Conservation (phyloP, 2,797 vertebrate species). For the Graptemys geographica region DNA sequence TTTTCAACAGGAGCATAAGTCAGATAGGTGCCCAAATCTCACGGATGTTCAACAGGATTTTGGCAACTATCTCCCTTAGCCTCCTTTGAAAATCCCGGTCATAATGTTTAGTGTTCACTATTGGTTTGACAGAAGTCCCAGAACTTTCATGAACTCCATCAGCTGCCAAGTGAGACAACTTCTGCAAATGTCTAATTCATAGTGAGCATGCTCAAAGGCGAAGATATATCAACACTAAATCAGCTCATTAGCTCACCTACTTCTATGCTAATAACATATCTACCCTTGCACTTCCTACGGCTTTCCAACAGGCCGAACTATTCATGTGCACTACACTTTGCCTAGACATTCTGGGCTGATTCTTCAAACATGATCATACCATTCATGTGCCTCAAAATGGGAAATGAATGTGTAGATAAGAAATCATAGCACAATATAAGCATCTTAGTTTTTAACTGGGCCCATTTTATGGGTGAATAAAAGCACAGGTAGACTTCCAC, state of each 20-base stretch:
- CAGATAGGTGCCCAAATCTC: not conserved
- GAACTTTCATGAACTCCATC: not conserved
- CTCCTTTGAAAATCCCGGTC: not conserved
- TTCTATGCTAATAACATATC: not conserved
- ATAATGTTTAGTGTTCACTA: not conserved
- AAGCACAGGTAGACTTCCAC: not conserved
- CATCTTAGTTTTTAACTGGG: not conserved
- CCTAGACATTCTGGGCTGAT: not conserved
- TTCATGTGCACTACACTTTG: not conserved
- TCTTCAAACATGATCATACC: fast-evolving
- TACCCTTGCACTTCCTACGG: not conserved
- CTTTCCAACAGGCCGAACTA: not conserved
- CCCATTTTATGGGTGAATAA: not conserved
- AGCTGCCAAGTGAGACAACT: fast-evolving
- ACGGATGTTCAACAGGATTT: not conserved
- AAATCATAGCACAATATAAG: not conserved
- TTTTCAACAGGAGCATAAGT: not conserved
- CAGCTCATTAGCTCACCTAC: not conserved
- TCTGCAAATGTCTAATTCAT: not conserved
- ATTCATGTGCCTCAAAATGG: not conserved
- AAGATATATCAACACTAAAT: not conserved
- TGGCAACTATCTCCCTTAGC: not conserved
- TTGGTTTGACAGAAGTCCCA: not conserved
- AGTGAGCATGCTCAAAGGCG: not conserved
- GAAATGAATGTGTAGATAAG: not conserved